Conservation (phyloP, 2,888 invertebrate species). For the Agrilus cyanescens region DNA sequence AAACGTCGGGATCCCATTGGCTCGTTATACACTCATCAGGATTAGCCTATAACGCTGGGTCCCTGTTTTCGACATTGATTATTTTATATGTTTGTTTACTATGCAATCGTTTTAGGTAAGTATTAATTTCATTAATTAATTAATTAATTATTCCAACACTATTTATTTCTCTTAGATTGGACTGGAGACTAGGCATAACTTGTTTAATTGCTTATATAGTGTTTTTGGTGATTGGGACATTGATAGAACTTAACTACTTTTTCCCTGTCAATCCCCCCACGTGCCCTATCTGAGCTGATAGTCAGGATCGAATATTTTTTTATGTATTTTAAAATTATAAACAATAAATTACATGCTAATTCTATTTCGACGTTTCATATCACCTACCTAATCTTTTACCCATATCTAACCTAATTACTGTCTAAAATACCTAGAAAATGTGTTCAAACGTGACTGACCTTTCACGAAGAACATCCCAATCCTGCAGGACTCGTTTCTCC, state of each 20-base stretch:
- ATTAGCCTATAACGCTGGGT: constrained; percentile 57
- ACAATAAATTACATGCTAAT: too few relatives aligned
- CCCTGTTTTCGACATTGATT: constrained; percentile 54
- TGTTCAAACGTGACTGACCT: too few relatives aligned
- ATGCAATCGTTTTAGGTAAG: constrained; percentile 44
- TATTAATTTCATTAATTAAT: not conserved
- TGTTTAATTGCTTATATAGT: constrained; percentile 35
- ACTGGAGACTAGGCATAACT: constrained; percentile 50
- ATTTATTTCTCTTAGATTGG: constrained; percentile 33
- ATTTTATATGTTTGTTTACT: constrained; percentile 50
- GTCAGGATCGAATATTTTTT: too few relatives aligned
- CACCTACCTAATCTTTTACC: too few relatives aligned
- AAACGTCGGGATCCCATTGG: constrained; percentile 40
- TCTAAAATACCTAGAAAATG: too few relatives aligned
- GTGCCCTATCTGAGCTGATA: constrained; percentile 30
- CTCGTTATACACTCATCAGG: constrained; percentile 60
- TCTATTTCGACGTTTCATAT: too few relatives aligned
- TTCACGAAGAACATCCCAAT: too few relatives aligned
- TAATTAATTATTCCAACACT: not conserved
- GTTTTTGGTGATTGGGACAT: constrained; percentile 8
- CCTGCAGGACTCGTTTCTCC: too few relatives aligned
- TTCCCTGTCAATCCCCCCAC: constrained; percentile 55
- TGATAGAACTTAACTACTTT: constrained; percentile 62
- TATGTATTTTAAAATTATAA: too few relatives aligned
- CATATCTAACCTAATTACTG: too few relatives aligned